Evolutionary conservation across 2,888 invertebrate species (phyloP).

Genomic region (Caenorhabditis doughertyi): DNA sequence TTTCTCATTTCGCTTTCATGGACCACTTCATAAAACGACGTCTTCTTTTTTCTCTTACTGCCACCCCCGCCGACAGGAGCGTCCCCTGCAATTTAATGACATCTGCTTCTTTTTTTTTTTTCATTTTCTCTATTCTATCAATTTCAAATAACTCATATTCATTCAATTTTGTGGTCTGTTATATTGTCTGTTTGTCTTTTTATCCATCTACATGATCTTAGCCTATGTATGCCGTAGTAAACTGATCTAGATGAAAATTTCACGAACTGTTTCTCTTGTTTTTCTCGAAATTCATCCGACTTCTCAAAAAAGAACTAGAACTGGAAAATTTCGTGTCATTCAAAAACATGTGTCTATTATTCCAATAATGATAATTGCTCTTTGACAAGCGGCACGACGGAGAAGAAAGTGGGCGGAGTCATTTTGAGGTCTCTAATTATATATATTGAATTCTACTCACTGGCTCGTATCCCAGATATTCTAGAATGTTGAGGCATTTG

Average conservation of each 20-base stretch:
- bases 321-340: too few relatives aligned
- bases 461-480: constrained; percentile 19
- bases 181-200: neutral
- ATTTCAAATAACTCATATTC: constrained; percentile 2
- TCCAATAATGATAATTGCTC: neutral
- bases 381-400: neutral
- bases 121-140: neutral
- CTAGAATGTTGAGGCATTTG: constrained; percentile 24
- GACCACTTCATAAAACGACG: constrained; percentile 59
- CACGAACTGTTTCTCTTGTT: neutral
- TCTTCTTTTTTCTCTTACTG: constrained; percentile 24
- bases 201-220: neutral
- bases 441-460: constrained; percentile 29
- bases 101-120: constrained; percentile 42
- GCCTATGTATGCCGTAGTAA: neutral
- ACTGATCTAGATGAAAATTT: neutral
- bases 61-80: constrained; percentile 11
- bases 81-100: constrained; percentile 15
- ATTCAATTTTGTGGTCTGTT: neutral
- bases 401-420: constrained; percentile 13
- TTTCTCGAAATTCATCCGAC: neutral
- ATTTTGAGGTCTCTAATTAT: constrained; percentile 39
- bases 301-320: too few relatives aligned
- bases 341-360: neutral
- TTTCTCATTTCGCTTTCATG: constrained; percentile 59